Base-by-base conservation (phyloP, 2,888 invertebrate species). In the Eristalis arbustorum region DNA sequence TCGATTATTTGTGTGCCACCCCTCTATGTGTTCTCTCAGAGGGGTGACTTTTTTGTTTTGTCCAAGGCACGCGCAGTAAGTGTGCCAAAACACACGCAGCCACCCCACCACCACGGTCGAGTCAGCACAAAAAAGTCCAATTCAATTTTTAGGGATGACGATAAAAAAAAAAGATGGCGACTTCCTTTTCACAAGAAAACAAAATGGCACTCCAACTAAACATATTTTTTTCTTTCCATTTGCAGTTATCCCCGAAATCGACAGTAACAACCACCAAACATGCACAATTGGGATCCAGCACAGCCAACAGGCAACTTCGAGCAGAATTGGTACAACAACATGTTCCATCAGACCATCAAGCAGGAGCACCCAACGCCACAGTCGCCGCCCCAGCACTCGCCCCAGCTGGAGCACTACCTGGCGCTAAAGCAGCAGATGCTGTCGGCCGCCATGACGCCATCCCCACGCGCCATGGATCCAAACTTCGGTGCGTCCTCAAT, bases 201-300 rank as follows among this genome's bases (percentile, higher is more conserved):
- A 79, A 82, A 75, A 84, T 82, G 83, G 84, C 11, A 14, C n/a
- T 28, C 14, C 22, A 64, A 77, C 64, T 77, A 37, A 64, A 62
- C 10, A 1, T 18, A 22, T 34, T 10, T 42, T n/a, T 64, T 74
- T 42, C 31, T 57, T 82, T 23, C 77, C 72, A 28, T 59, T 84
- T 83, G 4, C 81, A 81, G 78, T 74, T 80, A 62, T 76, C 66
- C 23, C 23, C 8, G 8, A 68, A 31, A 71, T 3, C 49, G 18
- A 8, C 42, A 49, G 18, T 49, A 18, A 56, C 61, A 25, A 56
- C 64, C 63, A 66, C 22, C 40, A 88, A 91, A 88, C 68, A 92
- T 92, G 93, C 92, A 92, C 88, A 92, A 91, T 89, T 92, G 92
- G 92, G 92, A 92, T 88, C 90, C 90, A 68, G 90, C 91, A 79